Percentiles rank a stretch among this genome's conserved stretches.
These are phyloP conservation scores for Caenorhabditis panamensis DNA, from an alignment of 2,888 invertebrate species.

Conservation along the genomic window DNA sequence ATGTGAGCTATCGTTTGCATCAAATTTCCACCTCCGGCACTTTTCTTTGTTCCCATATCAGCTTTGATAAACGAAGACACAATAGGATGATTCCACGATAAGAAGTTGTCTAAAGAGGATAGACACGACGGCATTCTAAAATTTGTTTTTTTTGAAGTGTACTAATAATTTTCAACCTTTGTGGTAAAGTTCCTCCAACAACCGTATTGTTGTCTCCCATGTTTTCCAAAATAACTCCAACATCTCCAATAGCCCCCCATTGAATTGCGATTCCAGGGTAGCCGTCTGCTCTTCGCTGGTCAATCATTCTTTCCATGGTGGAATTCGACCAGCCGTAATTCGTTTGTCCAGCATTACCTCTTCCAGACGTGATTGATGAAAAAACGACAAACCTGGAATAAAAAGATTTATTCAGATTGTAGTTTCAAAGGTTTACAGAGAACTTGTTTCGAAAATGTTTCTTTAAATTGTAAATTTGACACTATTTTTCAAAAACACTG, in stretches of 20 bases:
- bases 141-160: background rate
- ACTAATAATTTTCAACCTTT: constrained; percentile 82
- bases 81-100: constrained; percentile 87
- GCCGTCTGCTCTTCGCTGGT: constrained; percentile 90
- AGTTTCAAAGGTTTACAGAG: too few species aligned
- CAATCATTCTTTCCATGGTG: constrained; percentile 92
- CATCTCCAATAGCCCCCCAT: constrained; percentile 98
- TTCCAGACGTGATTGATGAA: constrained; percentile 96
- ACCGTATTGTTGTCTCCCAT: constrained; percentile 88
- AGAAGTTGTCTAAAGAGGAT: constrained; percentile 90
- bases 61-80: constrained; percentile 81
- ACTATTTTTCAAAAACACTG: background rate
- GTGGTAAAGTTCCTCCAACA: constrained; percentile 95
- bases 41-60: constrained; percentile 77
- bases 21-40: constrained; percentile 82
- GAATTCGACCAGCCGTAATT: constrained; percentile 98
- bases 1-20: constrained; percentile 81
- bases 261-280: constrained; percentile 92
- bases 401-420: too few species aligned
- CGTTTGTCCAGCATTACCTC: constrained; percentile 95
- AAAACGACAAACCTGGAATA: constrained; percentile 89
- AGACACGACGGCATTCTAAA: constrained; percentile 91
- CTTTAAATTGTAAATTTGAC: background rate
- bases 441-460: background rate
- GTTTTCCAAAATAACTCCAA: constrained; percentile 90